Evolutionary conservation across 1,140 invertebrate genomes (phyloP), one percentile per base, ranked within the genome.

Genomic region (Microplitis demolitor): DNA sequence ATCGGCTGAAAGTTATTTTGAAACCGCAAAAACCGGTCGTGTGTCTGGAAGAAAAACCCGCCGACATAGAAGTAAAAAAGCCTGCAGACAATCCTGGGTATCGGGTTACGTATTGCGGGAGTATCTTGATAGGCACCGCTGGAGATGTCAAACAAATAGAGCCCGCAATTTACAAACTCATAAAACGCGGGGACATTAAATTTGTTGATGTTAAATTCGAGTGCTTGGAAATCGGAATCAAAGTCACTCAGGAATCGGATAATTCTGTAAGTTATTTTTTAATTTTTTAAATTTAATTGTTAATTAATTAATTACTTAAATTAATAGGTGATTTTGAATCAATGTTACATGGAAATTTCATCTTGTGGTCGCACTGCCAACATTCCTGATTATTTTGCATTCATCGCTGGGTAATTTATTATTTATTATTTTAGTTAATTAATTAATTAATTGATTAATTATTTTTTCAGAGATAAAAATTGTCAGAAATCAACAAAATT

Each of bases 271-370:
- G 66, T 67, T 58, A 24, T 34, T 54, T 14, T 45, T 51, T 11
- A 24, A 5, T n/a, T 54, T 6, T 31, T 63, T 54, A 72, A 54
- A 31, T 39, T 71, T 53, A 74, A 69, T 61, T 74, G n/a, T 37
- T 71, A 37, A 66, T 54, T 11, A 54, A 73, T 66, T 74, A 69
- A 53, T 31, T 64, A 71, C 69, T 63, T 69, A 54, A 14, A 67
- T 66, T 77, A 85, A 71, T 71, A 88, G 87, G 67, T 82, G 11
- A 76, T 91, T 34, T 81, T 89, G 69, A 86, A 88, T 71, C 89
- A 90, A 80, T 88, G 86, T 37, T 92, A 90, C 75, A 91, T 91
- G 85, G 89, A 91, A 82, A 91, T 92, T 60, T 91, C 91, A 2
- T 90, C 91, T 0, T 92, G 91, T 84, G 90, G 90, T 9, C 83